phyloP scores from a whole-genome alignment of 2,888 invertebrate genomes.

The Drosophila gaucha region DNA sequence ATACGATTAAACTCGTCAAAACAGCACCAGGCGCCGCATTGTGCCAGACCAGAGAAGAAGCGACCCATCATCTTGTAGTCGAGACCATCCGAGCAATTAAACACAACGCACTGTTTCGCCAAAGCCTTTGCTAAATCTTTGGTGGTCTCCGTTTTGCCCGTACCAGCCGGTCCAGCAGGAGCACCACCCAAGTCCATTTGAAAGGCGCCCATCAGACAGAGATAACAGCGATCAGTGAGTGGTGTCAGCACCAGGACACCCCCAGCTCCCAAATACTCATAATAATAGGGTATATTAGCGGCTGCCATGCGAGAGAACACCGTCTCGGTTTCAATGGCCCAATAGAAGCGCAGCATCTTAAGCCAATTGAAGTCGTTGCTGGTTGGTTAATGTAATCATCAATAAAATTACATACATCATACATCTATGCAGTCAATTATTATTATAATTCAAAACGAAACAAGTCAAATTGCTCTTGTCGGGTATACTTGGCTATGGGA shows the following conservation, averaged over 20 bases:
- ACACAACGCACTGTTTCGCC: conserved; percentile 95
- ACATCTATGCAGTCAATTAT: too few relatives aligned
- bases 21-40: conserved; percentile 96
- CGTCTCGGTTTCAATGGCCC: conserved; percentile 91
- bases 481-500: too few relatives aligned
- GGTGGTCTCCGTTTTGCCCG: conserved; percentile 96
- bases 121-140: conserved; percentile 95
- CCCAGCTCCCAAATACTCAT: conserved; percentile 95
- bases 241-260: conserved; percentile 95
- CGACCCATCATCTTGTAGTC: conserved; percentile 90
- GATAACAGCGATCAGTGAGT: conserved; percentile 93
- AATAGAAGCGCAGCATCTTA: conserved; percentile 95
- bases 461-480: too few relatives aligned
- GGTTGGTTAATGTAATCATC: background rate
- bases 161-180: conserved; percentile 94
- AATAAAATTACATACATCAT: too few relatives aligned
- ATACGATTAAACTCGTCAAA: conserved; percentile 97
- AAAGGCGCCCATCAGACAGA: conserved; percentile 95
- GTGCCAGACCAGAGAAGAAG: conserved; percentile 95
- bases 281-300: conserved; percentile 92
- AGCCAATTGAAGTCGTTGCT: conserved; percentile 94
- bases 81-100: conserved; percentile 94
- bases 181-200: conserved; percentile 95
- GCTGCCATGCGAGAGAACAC: conserved; percentile 94
- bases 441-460: too few relatives aligned